Percentiles rank a stretch among this genome's conserved stretches.
These are phyloP conservation scores for Trachops cirrhosus DNA, from an alignment of 2,797 vertebrate genomes.

Conservation along the genomic window DNA sequence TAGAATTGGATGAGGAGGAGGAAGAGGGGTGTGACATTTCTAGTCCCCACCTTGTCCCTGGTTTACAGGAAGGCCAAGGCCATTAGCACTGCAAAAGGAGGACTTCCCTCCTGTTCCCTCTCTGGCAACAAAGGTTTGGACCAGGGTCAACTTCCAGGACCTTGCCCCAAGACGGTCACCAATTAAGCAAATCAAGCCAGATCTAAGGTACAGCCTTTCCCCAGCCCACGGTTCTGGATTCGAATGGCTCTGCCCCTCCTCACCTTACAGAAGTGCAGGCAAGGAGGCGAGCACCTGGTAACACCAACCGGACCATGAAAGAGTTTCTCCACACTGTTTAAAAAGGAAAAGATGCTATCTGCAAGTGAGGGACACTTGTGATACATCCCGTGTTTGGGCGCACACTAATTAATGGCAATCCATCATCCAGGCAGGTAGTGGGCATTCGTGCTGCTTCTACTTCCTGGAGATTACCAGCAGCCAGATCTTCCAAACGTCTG, in stretches of 20 bases:
- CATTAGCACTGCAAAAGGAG: background rate
- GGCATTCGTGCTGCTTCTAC: background rate
- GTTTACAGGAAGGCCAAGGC: background rate
- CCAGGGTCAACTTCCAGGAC: background rate
- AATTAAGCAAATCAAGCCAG: background rate
- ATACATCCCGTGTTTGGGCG: conserved; percentile 30
- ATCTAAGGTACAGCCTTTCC: background rate
- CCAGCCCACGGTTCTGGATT: background rate
- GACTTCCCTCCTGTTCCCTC: background rate
- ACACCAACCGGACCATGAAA: background rate
- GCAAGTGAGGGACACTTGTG: background rate
- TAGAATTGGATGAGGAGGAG: background rate
- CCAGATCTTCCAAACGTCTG: background rate
- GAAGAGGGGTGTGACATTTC: background rate
- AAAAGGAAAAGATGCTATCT: conserved; percentile 27
- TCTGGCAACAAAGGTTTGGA: background rate
- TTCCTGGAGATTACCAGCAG: background rate
- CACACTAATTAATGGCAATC: conserved; percentile 8
- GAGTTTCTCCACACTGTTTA: background rate
- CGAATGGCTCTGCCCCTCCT: background rate
- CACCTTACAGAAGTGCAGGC: background rate
- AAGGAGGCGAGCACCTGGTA: background rate
- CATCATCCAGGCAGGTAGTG: conserved; percentile 26
- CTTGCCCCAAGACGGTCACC: background rate
- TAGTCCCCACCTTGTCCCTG: background rate